Base-by-base conservation (phyloP, 2,888 invertebrate species). In the Lycophotia porphyrea region DNA sequence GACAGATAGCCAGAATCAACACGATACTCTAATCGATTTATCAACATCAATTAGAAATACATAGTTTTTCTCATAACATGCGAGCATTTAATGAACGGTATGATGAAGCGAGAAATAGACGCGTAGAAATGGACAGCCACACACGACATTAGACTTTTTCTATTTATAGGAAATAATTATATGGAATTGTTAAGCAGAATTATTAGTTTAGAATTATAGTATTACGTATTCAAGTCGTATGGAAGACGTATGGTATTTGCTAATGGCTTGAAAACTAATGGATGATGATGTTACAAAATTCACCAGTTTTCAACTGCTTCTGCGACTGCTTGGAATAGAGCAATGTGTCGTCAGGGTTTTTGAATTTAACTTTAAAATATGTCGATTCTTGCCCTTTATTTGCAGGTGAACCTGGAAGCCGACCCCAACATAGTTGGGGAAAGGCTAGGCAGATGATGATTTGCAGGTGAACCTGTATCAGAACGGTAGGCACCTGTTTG, bases 1-100 rank as follows among this genome's bases (percentile, higher is more conserved):
- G 84, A 84, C 81, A 89, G 94, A 93, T 95, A 94, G 76, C 84
- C 36, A 81, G 68, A 74, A 66, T 92, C 90, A 93, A 93, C 91
- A 93, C 24, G 76, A 60, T 34, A 84, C 68, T 76, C 64, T 81
- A 80, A 84, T 83, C 84, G 69, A 80, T 85, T 73, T 84, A 81
- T 73, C 69, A 83, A 87, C 67, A 82, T 74, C 69, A 75, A 85
- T 84, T 84, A 84, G 74, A 85, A 84, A 68, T n/a, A n/a, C n/a
- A n/a, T 71, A 65, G 27, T 64, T 70, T 74, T 78, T 76, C 64
- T 60, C 60, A 80, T 78, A 77, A 78, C 80, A 88, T 78, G 71
- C 72, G 58, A 68, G 39, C 64, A 71, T 63, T 65, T 47, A 49
- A 73, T 72, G 80, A 76, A 31, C 13, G 18, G n/a, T 18, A 31